These are phyloP conservation scores for Oegoconia quadripuncta DNA, from an alignment of 2,888 invertebrate genomes.

Conservation along the genomic window DNA sequence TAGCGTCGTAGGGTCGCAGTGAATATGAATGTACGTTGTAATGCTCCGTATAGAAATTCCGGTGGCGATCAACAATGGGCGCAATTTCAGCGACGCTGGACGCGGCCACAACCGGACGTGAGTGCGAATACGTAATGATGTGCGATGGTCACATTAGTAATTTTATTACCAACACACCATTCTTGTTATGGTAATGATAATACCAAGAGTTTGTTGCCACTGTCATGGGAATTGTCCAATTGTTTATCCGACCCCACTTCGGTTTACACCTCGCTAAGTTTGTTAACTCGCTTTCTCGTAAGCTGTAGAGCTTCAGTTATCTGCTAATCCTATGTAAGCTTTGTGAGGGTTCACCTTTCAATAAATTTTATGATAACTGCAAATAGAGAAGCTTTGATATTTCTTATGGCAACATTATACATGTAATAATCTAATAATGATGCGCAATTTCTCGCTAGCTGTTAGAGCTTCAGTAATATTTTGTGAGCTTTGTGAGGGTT, in stretches of 20 bases:
- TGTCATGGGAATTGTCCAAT: neutral
- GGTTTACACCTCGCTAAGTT: too few species aligned
- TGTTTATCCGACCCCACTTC: too few species aligned
- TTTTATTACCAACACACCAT: slow-evolving; percentile 54
- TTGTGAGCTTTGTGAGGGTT: too few species aligned
- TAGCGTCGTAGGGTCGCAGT: slow-evolving; percentile 13
- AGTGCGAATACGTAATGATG: slow-evolving; percentile 58
- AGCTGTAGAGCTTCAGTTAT: too few species aligned
- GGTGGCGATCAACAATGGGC: slow-evolving; percentile 24
- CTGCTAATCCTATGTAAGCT: neutral
- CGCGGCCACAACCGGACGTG: slow-evolving; percentile 46
- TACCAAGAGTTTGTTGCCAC: slow-evolving; percentile 33
- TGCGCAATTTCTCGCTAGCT: too few species aligned
- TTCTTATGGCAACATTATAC: neutral
- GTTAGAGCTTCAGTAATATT: too few species aligned
- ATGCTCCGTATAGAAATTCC: slow-evolving; percentile 15
- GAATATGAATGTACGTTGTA: slow-evolving; percentile 12
- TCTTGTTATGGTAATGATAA: slow-evolving; percentile 56
- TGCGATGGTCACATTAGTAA: slow-evolving; percentile 60
- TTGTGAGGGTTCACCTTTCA: too few species aligned
- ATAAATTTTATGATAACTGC: neutral
- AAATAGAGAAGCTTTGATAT: neutral
- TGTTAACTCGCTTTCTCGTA: too few species aligned
- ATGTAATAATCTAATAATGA: too few species aligned
- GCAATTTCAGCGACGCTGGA: slow-evolving; percentile 40